Percentiles rank a stretch among this genome's conserved stretches.
These are phyloP conservation scores for Champsocephalus gunnari DNA, from an alignment of 2,797 vertebrate species.

Conservation along the genomic window DNA sequence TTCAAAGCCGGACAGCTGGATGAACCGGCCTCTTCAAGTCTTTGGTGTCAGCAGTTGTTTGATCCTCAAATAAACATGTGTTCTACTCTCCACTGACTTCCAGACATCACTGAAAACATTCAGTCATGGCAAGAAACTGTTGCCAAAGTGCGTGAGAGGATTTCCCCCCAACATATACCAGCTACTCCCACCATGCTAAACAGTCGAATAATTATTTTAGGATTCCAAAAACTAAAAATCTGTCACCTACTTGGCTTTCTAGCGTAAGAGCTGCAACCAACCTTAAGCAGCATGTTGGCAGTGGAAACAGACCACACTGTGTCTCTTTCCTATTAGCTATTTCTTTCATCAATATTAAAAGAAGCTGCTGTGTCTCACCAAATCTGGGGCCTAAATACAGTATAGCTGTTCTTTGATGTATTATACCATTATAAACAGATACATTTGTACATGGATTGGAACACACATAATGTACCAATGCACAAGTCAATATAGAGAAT, in stretches of 20 bases:
- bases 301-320: constrained; percentile 5
- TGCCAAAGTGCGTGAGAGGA: constrained; percentile 23
- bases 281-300: constrained; percentile 17
- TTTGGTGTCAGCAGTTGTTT: constrained; percentile 58
- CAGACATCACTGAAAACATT: constrained; percentile 35
- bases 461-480: neutral
- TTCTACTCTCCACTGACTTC: constrained; percentile 33
- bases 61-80: constrained; percentile 39
- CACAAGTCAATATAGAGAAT: neutral
- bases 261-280: neutral
- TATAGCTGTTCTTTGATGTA: neutral
- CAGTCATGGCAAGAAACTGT: constrained; percentile 27
- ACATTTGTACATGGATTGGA: too few relatives aligned
- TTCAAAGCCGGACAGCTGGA: constrained; percentile 52
- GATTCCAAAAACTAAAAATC: constrained; percentile 4
- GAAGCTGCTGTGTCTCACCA: constrained; percentile 5
- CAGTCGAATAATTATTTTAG: constrained; percentile 18
- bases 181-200: constrained; percentile 5
- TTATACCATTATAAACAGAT: neutral
- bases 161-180: constrained; percentile 34
- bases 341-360: constrained; percentile 43
- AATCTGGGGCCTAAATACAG: constrained; percentile 11
- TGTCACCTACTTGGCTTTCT: constrained; percentile 20
- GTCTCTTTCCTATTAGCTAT: constrained; percentile 13
- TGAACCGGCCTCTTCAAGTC: constrained; percentile 18